A percentile compares a stretch with the other conserved stretches of the same genome.
These are phyloP conservation scores for Thereva nobilitata DNA, from an alignment of 2,888 invertebrate genomes.

Conservation along the genomic window DNA sequence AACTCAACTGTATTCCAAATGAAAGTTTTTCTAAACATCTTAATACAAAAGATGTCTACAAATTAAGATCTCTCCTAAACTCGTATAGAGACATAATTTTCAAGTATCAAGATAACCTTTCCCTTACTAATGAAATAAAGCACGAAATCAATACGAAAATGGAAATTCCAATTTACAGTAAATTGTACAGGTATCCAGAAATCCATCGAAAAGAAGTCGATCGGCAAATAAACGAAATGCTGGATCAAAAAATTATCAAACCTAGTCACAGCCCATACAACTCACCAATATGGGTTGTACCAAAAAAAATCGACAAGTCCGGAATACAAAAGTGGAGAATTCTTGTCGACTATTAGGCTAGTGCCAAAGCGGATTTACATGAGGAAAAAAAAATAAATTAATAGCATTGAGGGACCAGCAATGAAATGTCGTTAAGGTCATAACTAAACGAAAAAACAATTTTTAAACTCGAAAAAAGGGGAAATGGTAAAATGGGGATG, in stretches of 20 bases:
- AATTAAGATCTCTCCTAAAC: background rate
- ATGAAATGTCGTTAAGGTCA: no score
- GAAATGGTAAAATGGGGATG: no score
- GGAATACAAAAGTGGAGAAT: constrained; percentile 29
- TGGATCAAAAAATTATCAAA: constrained; percentile 43
- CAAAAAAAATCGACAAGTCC: constrained; percentile 41
- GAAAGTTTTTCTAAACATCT: constrained; percentile 1
- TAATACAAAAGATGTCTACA: background rate
- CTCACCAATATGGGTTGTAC: constrained; percentile 45
- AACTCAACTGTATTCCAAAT: background rate
- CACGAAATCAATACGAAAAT: constrained; percentile 30
- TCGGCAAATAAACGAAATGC: constrained; percentile 39
- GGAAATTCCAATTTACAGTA: constrained; percentile 35
- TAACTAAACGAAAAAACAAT: no score
- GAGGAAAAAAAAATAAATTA: no score
- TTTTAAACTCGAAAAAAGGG: no score
- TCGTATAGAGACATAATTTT: constrained; percentile 13
- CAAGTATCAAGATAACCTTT: constrained; percentile 13
- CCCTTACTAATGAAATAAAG: constrained; percentile 14
- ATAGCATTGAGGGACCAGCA: no score
- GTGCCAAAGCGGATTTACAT: no score
- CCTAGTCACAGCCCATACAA: constrained; percentile 44
- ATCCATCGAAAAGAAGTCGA: constrained; percentile 39
- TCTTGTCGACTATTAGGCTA: constrained; percentile 29
- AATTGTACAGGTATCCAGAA: constrained; percentile 39